Conservation (phyloP, 2,888 invertebrate genomes). For the Galerucella pusilla region DNA sequence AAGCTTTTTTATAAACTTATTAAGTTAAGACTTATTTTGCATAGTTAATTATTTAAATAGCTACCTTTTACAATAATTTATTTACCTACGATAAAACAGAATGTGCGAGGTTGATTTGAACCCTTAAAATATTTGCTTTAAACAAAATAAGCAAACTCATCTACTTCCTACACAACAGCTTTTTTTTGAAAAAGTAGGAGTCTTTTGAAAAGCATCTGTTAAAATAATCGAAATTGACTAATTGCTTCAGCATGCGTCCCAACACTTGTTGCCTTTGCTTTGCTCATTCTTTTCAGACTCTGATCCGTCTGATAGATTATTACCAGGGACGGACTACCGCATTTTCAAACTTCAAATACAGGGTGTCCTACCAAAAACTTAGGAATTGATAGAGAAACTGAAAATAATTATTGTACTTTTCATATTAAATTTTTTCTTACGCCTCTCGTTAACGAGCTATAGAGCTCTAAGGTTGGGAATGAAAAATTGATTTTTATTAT, state of each 20-base stretch:
- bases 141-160: slow-evolving; percentile 25
- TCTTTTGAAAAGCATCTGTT: slow-evolving; percentile 50
- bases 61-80: too few species aligned
- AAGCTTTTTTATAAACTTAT: too few species aligned
- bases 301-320: not conserved
- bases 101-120: not conserved
- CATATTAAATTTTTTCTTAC: too few species aligned
- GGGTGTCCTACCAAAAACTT: too few species aligned
- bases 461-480: too few species aligned
- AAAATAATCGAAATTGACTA: slow-evolving; percentile 53
- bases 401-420: too few species aligned
- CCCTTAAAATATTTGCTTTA: slow-evolving; percentile 19
- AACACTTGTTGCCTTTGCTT: slow-evolving; percentile 46
- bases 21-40: too few species aligned
- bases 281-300: slow-evolving; percentile 16
- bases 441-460: too few species aligned
- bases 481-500: too few species aligned
- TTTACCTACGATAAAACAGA: not conserved
- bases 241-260: slow-evolving; percentile 41
- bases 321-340: slow-evolving; percentile 2
- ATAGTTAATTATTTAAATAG: too few species aligned
- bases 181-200: slow-evolving; percentile 46
- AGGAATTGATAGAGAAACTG: too few species aligned
- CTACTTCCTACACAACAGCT: slow-evolving; percentile 32
- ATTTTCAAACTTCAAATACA: too few species aligned